Evolutionary conservation across 2,113 vertebrate species (phyloP).

Genomic region (Sinocyclocheilus rhinocerous): DNA sequence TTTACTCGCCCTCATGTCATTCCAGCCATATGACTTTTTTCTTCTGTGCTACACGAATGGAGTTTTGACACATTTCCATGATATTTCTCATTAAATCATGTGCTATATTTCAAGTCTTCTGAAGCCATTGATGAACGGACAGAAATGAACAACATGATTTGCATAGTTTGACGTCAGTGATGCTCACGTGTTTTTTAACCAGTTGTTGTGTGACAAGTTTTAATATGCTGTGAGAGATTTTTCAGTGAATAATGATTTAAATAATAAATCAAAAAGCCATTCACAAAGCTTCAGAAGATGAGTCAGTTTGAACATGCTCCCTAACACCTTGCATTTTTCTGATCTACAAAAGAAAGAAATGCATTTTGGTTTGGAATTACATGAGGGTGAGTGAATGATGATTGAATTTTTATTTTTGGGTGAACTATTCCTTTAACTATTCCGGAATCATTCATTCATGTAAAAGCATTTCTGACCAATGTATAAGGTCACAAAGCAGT

Average conservation of each 20-base stretch:
- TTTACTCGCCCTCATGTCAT: background rate
- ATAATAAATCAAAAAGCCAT: conserved; percentile 5
- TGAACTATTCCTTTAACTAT: background rate
- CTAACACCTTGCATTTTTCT: background rate
- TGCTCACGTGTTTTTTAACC: background rate
- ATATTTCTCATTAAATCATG: background rate
- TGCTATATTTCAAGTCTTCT: background rate
- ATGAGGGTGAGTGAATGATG: too few species aligned
- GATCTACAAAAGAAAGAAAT: background rate
- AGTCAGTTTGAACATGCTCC: background rate
- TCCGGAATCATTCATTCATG: too few species aligned
- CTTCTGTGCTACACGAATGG: background rate
- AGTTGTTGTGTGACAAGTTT: background rate
- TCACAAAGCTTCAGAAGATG: background rate
- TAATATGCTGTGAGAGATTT: background rate
- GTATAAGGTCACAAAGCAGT: background rate
- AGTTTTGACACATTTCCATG: background rate
- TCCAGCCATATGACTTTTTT: background rate
- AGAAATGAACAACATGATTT: background rate
- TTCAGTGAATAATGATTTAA: background rate
- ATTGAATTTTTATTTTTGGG: background rate
- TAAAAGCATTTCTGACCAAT: background rate
- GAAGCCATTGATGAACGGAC: background rate
- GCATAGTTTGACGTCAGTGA: background rate
- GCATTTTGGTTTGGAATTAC: too few species aligned